These are phyloP conservation scores for Phalera bucephala DNA, from an alignment of 2,888 invertebrate species.

Conservation along the genomic window DNA sequence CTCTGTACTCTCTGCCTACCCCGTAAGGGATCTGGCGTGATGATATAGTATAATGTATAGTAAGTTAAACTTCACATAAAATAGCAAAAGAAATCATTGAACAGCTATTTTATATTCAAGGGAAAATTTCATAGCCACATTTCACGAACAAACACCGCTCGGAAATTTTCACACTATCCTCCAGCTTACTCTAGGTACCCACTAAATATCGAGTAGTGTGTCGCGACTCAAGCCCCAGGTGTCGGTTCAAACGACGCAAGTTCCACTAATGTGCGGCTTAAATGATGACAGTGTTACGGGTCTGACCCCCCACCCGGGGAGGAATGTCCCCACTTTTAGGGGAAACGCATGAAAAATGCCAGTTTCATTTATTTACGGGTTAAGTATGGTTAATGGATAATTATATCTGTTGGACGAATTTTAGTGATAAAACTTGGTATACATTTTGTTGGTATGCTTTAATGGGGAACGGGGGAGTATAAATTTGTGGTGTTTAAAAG, in stretches of 20 bases:
- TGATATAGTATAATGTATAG: too few species aligned
- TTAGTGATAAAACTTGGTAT: not conserved
- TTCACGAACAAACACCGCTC: too few species aligned
- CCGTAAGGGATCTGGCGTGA: too few species aligned
- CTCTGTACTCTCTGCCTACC: too few species aligned
- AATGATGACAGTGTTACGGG: constrained; percentile 74
- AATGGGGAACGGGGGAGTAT: not conserved
- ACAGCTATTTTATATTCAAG: too few species aligned
- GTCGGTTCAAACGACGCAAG: constrained; percentile 73
- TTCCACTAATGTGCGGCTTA: constrained; percentile 79
- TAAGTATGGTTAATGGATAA: constrained; percentile 15
- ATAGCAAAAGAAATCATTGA: too few species aligned
- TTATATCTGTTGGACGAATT: constrained; percentile 3
- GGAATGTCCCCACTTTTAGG: constrained; percentile 28
- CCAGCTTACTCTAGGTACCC: constrained; percentile 57
- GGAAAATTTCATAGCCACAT: too few species aligned
- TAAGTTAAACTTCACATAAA: too few species aligned
- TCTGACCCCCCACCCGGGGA: constrained; percentile 33
- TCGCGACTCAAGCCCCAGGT: constrained; percentile 61
- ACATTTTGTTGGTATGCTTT: not conserved
- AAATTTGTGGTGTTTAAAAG: too few species aligned
- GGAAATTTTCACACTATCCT: constrained; percentile 64
- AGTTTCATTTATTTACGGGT: constrained; percentile 23
- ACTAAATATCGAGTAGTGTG: constrained; percentile 66
- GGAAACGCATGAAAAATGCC: constrained; percentile 25